Percentiles rank a stretch among this genome's conserved stretches.
Conservation (phyloP, 1,140 invertebrate species). For the Limonius californicus region DNA sequence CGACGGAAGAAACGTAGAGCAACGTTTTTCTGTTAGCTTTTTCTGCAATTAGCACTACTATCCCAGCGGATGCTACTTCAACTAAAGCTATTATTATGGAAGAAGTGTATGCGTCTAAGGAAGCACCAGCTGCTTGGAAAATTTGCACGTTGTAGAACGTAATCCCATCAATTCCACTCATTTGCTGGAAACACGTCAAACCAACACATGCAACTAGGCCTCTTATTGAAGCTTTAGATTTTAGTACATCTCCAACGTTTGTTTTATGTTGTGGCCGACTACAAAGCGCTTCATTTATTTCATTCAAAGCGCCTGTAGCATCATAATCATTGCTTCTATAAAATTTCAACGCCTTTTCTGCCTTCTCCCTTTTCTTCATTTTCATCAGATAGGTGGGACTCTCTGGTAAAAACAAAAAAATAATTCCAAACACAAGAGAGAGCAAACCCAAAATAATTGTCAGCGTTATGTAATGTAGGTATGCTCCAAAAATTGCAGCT, state of each 20-base stretch:
- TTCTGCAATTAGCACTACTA: conserved; percentile 62
- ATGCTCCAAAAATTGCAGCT: conserved; percentile 53
- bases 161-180: conserved; percentile 60
- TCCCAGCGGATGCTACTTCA: conserved; percentile 64
- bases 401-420: conserved; percentile 66
- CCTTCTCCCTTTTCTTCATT: conserved; percentile 59
- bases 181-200: conserved; percentile 68
- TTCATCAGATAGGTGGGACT: conserved; percentile 56
- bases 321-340: conserved; percentile 55
- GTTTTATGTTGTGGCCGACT: background rate
- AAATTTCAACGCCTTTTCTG: conserved; percentile 60
- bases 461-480: conserved; percentile 46
- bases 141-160: conserved; percentile 58
- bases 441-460: conserved; percentile 56
- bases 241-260: background rate
- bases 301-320: conserved; percentile 46
- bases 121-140: conserved; percentile 40
- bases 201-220: background rate
- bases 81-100: conserved; percentile 72
- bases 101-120: conserved; percentile 53
- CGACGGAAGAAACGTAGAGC: conserved; percentile 60
- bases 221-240: background rate
- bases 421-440: conserved; percentile 54
- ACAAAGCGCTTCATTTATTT: conserved; percentile 7
- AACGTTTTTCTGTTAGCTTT: conserved; percentile 65